These are phyloP conservation scores for Rhineura floridana DNA, from an alignment of 2,113 vertebrate genomes.

Conservation along the genomic window DNA sequence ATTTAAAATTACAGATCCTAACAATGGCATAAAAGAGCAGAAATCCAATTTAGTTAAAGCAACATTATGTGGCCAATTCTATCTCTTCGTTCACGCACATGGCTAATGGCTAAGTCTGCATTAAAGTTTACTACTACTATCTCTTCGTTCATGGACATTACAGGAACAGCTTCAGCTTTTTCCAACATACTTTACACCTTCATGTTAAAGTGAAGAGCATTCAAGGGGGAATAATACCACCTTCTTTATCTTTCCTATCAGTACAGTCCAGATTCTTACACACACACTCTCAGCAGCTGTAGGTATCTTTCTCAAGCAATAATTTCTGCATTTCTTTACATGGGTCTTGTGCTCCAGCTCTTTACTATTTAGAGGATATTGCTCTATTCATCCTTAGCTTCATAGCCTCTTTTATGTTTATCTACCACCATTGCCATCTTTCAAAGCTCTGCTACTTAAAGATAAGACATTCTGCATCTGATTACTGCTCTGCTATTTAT, in stretches of 20 bases:
- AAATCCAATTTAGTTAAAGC: conserved; percentile 35
- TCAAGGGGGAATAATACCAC: conserved; percentile 44
- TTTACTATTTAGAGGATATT: conserved; percentile 75
- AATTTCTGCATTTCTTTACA: conserved; percentile 68
- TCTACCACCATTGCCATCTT: conserved; percentile 59
- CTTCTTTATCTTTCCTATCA: conserved; percentile 57
- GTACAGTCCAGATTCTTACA: conserved; percentile 50
- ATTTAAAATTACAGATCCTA: background rate
- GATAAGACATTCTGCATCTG: conserved; percentile 69
- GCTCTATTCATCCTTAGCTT: conserved; percentile 75
- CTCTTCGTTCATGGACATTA: conserved; percentile 48
- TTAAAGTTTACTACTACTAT: too few species aligned
- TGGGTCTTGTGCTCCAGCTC: conserved; percentile 66
- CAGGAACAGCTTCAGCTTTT: conserved; percentile 54
- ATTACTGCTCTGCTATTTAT: conserved; percentile 59
- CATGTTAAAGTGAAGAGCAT: conserved; percentile 55
- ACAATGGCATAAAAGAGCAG: background rate
- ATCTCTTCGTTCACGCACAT: too few species aligned
- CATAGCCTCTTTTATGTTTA: conserved; percentile 67
- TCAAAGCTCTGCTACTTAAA: conserved; percentile 71
- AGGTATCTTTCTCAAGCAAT: conserved; percentile 69
- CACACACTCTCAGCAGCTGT: conserved; percentile 49
- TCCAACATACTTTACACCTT: conserved; percentile 52
- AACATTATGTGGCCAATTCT: background rate
- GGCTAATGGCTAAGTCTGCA: too few species aligned